phyloP scores from a whole-genome alignment of 2,113 vertebrate genomes.

The Pseudois nayaur region DNA sequence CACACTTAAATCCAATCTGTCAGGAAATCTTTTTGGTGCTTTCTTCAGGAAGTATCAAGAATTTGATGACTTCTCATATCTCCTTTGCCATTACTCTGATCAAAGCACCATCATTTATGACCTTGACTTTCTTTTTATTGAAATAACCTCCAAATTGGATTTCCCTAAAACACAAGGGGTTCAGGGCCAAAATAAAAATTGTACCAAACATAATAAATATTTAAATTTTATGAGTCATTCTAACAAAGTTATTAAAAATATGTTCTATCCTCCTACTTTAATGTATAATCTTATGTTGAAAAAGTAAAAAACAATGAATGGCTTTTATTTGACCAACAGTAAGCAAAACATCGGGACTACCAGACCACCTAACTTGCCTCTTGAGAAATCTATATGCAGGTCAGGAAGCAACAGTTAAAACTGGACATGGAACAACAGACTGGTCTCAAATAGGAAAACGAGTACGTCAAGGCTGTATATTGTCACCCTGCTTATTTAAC shows the following conservation, averaged over 20 bases:
- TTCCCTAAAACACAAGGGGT: neutral
- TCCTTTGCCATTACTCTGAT: neutral
- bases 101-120: neutral
- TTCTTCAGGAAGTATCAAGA: neutral
- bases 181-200: neutral
- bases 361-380: too few relatives aligned
- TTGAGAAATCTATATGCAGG: too few relatives aligned
- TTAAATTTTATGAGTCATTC: neutral
- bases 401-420: too few relatives aligned
- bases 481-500: too few relatives aligned
- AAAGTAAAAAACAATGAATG: neutral
- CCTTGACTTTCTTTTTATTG: neutral
- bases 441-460: too few relatives aligned
- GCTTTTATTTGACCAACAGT: neutral
- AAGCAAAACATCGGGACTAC: neutral
- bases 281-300: neutral
- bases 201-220: neutral
- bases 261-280: neutral
- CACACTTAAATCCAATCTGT: neutral
- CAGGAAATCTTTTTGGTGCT: neutral
- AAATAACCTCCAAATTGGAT: neutral
- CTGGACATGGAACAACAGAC: too few relatives aligned
- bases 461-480: too few relatives aligned
- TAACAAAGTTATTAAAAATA: neutral
- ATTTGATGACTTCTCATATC: neutral